Conservation (phyloP, 2,888 invertebrate species). For the Leucophora obtusa region DNA sequence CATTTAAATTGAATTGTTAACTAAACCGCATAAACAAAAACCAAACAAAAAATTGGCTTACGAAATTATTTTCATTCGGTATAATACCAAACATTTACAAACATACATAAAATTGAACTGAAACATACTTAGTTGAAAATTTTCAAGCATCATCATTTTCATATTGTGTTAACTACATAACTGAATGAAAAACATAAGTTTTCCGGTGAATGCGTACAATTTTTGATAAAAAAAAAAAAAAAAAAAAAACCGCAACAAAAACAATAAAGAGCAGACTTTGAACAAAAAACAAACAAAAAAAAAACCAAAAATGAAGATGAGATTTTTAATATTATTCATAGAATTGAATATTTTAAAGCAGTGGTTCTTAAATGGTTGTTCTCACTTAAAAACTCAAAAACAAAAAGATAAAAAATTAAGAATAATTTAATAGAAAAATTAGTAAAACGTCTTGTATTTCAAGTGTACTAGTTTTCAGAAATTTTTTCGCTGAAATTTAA, state of each 20-base stretch:
- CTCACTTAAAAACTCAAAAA: too few relatives aligned
- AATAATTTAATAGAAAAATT: too few relatives aligned
- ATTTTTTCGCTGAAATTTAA: too few relatives aligned
- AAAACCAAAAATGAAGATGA: neutral
- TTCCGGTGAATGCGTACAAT: slow-evolving; percentile 49
- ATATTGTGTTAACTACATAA: slow-evolving; percentile 15
- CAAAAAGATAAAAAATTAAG: too few relatives aligned
- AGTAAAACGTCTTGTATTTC: too few relatives aligned
- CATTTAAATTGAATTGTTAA: neutral
- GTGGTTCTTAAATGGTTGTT: neutral
- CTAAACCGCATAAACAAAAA: neutral
- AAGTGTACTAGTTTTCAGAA: too few relatives aligned
- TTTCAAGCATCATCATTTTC: slow-evolving; percentile 31
- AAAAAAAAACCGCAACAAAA: neutral
- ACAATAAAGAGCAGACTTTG: slow-evolving; percentile 9
- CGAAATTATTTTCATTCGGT: neutral
- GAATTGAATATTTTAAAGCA: neutral
- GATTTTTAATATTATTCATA: neutral
- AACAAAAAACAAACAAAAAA: neutral
- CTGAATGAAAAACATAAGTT: slow-evolving; percentile 4
- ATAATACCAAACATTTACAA: neutral
- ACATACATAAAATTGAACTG: slow-evolving; percentile 19
- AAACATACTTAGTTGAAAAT: slow-evolving; percentile 26
- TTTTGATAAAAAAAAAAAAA: neutral
- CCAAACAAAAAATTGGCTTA: neutral